Conservation (phyloP, 2,113 vertebrate species). For the Pseudorhombus dupliciocellatus region DNA sequence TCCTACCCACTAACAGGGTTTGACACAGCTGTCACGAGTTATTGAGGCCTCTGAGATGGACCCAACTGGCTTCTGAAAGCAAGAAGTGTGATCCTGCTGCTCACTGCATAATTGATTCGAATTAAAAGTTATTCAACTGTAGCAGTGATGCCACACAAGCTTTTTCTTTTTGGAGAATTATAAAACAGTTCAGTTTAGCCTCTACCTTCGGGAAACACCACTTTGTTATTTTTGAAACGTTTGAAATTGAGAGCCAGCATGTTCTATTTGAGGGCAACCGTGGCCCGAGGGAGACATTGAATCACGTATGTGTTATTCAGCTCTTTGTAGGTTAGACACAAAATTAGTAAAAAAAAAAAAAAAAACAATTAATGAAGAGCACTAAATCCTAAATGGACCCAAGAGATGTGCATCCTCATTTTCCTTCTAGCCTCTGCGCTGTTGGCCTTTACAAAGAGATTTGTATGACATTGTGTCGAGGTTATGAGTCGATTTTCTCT, state of each 20-base stretch:
- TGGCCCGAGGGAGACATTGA: slow-evolving; percentile 19
- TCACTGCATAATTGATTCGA: neutral
- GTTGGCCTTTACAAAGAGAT: neutral
- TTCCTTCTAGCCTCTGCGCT: neutral
- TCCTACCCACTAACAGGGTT: slow-evolving; percentile 41
- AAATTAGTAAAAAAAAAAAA: neutral
- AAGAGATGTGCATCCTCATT: neutral
- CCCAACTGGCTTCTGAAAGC: slow-evolving; percentile 32
- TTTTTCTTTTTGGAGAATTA: neutral
- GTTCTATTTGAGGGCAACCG: slow-evolving; percentile 16
- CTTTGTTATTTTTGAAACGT: slow-evolving; percentile 5
- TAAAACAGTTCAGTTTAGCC: neutral
- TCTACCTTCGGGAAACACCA: neutral
- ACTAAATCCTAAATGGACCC: slow-evolving; percentile 1
- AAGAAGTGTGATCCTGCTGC: neutral
- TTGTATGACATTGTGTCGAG: neutral
- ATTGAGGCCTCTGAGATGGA: slow-evolving; percentile 43
- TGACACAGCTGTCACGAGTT: slow-evolving; percentile 70
- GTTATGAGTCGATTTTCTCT: neutral
- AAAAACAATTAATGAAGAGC: no score
- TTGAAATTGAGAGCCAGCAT: slow-evolving; percentile 22
- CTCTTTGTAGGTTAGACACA: neutral
- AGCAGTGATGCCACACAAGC: neutral
- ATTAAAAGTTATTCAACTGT: neutral
- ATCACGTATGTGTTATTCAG: neutral